Base-by-base conservation (phyloP, 2,888 invertebrate genomes). In the Scaptomyza polygonia region DNA sequence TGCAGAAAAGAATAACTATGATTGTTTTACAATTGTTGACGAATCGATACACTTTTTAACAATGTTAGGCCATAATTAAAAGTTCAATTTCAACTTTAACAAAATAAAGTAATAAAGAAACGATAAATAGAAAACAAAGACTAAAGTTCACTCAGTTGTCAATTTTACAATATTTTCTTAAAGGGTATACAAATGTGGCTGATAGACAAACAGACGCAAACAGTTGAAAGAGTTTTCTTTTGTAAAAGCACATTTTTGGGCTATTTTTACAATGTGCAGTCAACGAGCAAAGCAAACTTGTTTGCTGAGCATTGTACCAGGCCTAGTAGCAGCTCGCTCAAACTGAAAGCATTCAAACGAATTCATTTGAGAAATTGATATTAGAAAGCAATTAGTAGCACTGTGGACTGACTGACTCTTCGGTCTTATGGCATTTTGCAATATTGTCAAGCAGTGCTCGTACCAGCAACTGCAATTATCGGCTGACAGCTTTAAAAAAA, bases 321-420 rank as follows among this genome's bases (percentile, higher is more conserved):
- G 61, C 61, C 48, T 18, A 52, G 53, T 53, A 64, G 55, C 58
- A 64, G 5, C 21, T 25, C 5, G 5, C 21, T 21, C 21, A 66
- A 71, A 67, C 68, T 64, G 68, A 59, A 61, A 71, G 75, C 65
- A 56, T 63, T 74, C 59, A 67, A 77, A 72, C 61, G 67, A 70
- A 81, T 76, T 82, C 75, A 78, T 65, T 83, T 83, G 84, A 78
- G 75, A 81, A 86, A 83, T 73, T 62, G 67, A 72, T 86, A 83
- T 86, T 78, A 81, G 73, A 75, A 68, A 74, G 75, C 84, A 82
- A 86, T 82, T 86, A 84, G 81, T 52, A 70, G 39, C 53, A 25
- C 25, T 25, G 25, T 25, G 25, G 25, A 25, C 25, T 25, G 25
- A 25, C 25, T 25, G 25, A 25, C 25, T 25, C 25, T 25, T n/a